Conservation (phyloP, 2,113 vertebrate species). For the Nannobrachium achirus region DNA sequence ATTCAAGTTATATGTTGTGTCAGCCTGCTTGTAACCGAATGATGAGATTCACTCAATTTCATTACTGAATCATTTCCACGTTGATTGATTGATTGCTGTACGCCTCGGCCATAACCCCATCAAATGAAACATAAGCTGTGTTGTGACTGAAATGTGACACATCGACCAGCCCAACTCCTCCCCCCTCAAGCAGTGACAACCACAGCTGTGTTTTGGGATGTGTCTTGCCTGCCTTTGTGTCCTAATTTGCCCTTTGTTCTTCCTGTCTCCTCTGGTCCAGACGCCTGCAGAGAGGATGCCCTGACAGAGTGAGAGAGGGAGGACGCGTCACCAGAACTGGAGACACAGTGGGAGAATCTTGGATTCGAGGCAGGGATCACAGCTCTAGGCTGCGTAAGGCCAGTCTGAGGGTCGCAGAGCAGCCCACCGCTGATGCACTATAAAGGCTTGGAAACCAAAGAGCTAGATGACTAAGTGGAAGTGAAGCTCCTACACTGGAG, state of each 20-base stretch:
- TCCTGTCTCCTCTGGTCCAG: slow-evolving; percentile 66
- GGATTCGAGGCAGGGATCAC: slow-evolving; percentile 50
- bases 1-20: too few relatives aligned
- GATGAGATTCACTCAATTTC: slow-evolving; percentile 20
- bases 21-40: slow-evolving; percentile 18
- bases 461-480: slow-evolving; percentile 51
- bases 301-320: slow-evolving; percentile 83
- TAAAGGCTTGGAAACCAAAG: slow-evolving; percentile 67
- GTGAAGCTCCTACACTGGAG: slow-evolving; percentile 55
- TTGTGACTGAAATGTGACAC: not conserved
- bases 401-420: slow-evolving; percentile 60
- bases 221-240: not conserved
- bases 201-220: not conserved
- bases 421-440: slow-evolving; percentile 49
- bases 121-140: not conserved
- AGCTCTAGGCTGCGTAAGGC: slow-evolving; percentile 35
- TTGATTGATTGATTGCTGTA: not conserved
- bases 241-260: not conserved
- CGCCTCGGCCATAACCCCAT: slow-evolving; percentile 6
- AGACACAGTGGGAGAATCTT: slow-evolving; percentile 69
- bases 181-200: not conserved
- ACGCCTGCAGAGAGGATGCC: slow-evolving; percentile 86
- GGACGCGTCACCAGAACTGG: slow-evolving; percentile 34
- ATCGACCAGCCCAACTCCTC: not conserved
- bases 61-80: too few relatives aligned